Conservation (phyloP, 2,888 invertebrate species). For the Mimas tiliae region DNA sequence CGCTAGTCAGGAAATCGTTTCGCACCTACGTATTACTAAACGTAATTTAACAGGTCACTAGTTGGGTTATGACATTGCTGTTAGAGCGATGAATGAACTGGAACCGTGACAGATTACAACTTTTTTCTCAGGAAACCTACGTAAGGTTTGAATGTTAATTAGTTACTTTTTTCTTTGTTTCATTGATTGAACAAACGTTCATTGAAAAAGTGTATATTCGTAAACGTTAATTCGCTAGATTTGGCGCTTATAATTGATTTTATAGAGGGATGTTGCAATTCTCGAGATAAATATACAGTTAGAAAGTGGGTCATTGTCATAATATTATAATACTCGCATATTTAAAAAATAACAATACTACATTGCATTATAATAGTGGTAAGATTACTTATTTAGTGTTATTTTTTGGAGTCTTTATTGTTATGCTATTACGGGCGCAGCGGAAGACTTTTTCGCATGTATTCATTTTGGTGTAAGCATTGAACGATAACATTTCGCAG, state of each 20-base stretch:
- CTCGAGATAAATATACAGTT: conserved; percentile 52
- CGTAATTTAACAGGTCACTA: conserved; percentile 70
- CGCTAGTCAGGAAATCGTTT: conserved; percentile 25
- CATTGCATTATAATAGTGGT: background rate
- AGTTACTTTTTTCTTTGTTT: conserved; percentile 53
- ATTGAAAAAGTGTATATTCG: conserved; percentile 25
- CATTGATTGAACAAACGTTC: conserved; percentile 29
- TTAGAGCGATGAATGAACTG: conserved; percentile 50
- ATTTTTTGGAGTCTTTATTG: background rate
- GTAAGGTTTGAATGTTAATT: conserved; percentile 48
- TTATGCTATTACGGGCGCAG: background rate
- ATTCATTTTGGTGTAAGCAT: too few species aligned
- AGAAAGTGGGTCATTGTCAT: conserved; percentile 73
- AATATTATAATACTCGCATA: conserved; percentile 22
- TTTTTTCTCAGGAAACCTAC: conserved; percentile 65
- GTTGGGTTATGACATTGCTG: conserved; percentile 56
- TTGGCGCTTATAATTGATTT: conserved; percentile 29
- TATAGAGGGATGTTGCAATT: conserved; percentile 33
- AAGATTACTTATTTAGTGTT: background rate
- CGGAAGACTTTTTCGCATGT: background rate
- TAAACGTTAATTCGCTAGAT: conserved; percentile 29
- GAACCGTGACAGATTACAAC: conserved; percentile 55
- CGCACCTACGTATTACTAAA: conserved; percentile 33
- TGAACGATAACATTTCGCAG: too few species aligned
- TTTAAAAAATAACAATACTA: conserved; percentile 17